Evolutionary conservation across 1,140 invertebrate genomes (phyloP), one percentile per base, ranked within the genome.

Genomic region (Diploscapter pachys): DNA sequence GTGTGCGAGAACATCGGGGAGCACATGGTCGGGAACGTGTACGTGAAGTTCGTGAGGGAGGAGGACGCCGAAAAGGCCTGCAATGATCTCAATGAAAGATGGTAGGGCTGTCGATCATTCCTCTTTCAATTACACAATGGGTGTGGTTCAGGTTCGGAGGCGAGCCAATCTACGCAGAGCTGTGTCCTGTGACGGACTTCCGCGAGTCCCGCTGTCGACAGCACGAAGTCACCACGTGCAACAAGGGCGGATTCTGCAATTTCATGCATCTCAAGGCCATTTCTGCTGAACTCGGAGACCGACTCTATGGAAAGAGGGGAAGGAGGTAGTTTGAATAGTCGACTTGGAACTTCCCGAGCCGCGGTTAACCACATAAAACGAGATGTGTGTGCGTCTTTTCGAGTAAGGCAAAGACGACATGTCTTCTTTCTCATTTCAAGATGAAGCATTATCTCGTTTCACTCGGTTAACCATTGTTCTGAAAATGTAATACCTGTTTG

Each of bases 181-280:
- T 99, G 54, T 98, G 94, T 9, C 96, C 96, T 2, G 96, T 99
- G 0, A 99, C 96, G 72, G 96, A 99, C 88, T 99, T 99, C 86
- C 89, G 96, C 82, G 96, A 99, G 89, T 96, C 96, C 48, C 98
- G 96, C 86, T 99, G 96, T 86, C 90, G 96, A 65, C 96, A 99
- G 87, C 98, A 99, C 87, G 96, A 98, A 89, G 75, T 76, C 5
- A 63, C 69, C 4, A 95, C 98, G 88, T 98, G 96, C 86, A 97
- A 94, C 1, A 89, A 96, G 72, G 96, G 94, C 84, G 96, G 96
- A 63, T 99, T 99, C 87, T 99, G 96, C 87, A 99, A 99, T 88
- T 99, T 99, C 86, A 99, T 99, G 96, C 96, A 99, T 86, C 89
- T 99, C 85, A 98, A 98, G 85, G 96, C 95, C 59, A 98, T 99